Base-by-base conservation (phyloP, 2,113 vertebrate species). In the Orcinus orca region DNA sequence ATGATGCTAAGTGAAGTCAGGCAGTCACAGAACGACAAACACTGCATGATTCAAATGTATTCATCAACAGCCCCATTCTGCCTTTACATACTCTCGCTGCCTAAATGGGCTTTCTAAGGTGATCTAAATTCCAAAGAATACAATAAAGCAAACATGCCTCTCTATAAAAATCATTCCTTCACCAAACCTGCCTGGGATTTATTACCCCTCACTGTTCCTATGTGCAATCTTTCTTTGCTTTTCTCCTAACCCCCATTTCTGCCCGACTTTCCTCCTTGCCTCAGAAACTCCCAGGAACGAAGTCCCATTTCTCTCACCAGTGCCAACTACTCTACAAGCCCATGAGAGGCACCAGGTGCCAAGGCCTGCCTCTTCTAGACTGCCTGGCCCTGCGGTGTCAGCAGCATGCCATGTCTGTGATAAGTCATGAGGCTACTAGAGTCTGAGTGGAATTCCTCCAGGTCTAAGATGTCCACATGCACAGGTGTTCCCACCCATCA, bases 281-380 rank as follows among this genome's bases (percentile, higher is more conserved):
- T 85, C 18, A 17, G 15, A 93, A 85, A 25, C 31, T 36, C 31
- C 65, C 41, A 86, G 31, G 18, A 9, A n/a, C 4, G 36, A 33
- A 6, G 26, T 41, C 47, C 20, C 70, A 62, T 63, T 53, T 87
- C 31, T 60, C 15, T 74, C 87, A 67, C 23, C 0, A 2, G 26
- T 21, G 65, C 31, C 31, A 60, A 76, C 38, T 44, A 2, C 33
- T n/a, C 4, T 50, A 8, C 3, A 18, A 60, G 8, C 10, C 36
- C 18, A 58, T 58, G 12, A 63, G 23, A 85, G 29, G 23, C 11
- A 29, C 6, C 26, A 68, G 31, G n/a, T 4, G 10, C 50, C 11
- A 7, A 3, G 38, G 33, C 2, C 25, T 9, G 1, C 70, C 26
- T 70, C 60, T 62, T 26, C 6, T 0, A 8, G 25, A 6, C 38